phyloP scores from a whole-genome alignment of 1,140 invertebrate genomes.

The Archegozetes longisetosus region DNA sequence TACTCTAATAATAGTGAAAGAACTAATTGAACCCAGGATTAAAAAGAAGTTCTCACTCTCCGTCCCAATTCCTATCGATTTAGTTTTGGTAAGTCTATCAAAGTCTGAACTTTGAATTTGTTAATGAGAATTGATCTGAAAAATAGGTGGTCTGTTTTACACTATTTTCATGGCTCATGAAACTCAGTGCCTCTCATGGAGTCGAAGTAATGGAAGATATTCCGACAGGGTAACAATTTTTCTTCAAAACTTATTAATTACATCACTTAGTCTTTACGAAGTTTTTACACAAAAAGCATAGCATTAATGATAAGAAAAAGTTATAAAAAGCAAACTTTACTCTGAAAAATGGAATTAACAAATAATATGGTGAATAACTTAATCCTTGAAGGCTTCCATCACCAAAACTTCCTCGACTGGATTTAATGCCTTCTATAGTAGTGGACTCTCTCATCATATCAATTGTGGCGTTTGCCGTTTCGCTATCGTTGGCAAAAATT shows the following conservation, averaged over 20 bases:
- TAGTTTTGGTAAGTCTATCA: slow-evolving; percentile 16
- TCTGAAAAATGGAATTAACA: too few relatives aligned
- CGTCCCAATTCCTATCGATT: slow-evolving; percentile 19
- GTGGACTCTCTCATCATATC: slow-evolving; percentile 32
- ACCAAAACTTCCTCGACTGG: slow-evolving; percentile 27
- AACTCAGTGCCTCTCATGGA: slow-evolving; percentile 1
- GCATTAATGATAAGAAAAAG: too few relatives aligned
- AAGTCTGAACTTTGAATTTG: neutral
- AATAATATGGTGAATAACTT: too few relatives aligned
- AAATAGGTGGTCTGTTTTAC: neutral
- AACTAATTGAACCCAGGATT: slow-evolving; percentile 20
- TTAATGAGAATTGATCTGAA: neutral
- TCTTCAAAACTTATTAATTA: too few relatives aligned
- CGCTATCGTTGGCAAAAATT: slow-evolving; percentile 39
- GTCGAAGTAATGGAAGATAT: slow-evolving; percentile 9
- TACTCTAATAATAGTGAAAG: slow-evolving; percentile 28
- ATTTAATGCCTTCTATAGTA: slow-evolving; percentile 24
- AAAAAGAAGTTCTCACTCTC: slow-evolving; percentile 13
- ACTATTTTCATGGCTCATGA: slow-evolving; percentile 2
- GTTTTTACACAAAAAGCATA: too few relatives aligned
- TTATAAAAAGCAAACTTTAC: too few relatives aligned
- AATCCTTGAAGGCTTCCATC: slow-evolving; percentile 27
- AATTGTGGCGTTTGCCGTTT: slow-evolving; percentile 39
- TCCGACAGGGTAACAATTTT: slow-evolving; percentile 29
- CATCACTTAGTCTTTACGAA: too few relatives aligned